Conservation (phyloP, 1,140 invertebrate species). For the Augochlora pura region DNA sequence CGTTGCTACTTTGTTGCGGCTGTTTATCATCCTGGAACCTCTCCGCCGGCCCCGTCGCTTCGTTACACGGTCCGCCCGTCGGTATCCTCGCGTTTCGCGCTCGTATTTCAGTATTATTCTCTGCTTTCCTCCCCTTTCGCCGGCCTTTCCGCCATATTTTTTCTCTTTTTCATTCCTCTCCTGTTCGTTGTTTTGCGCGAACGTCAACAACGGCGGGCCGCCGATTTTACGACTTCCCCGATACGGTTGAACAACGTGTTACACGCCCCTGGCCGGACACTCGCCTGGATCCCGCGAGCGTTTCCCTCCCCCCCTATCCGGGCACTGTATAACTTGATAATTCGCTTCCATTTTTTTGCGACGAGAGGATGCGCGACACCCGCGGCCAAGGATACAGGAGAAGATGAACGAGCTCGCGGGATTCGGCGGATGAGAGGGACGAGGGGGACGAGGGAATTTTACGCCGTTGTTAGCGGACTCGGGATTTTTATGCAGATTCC, state of each 20-base stretch:
- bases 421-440: no score
- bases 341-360: not conserved
- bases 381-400: no score
- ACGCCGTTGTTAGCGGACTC: no score
- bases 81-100: slow-evolving; percentile 6
- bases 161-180: not conserved
- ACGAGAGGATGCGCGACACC: not conserved
- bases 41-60: not conserved
- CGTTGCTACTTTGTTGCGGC: not conserved
- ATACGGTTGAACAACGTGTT: not conserved
- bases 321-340: not conserved
- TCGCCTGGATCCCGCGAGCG: not conserved
- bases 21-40: slow-evolving; percentile 26
- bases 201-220: not conserved
- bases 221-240: slow-evolving; percentile 10
- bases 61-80: not conserved
- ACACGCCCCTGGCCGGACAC: not conserved
- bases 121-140: not conserved
- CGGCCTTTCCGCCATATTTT: not conserved
- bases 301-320: not conserved
- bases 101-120: slow-evolving; percentile 12
- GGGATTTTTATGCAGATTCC: no score
- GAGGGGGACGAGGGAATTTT: no score
- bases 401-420: no score
- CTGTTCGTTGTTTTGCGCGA: not conserved